These are phyloP conservation scores for Cephonodes hylas DNA, from an alignment of 2,888 invertebrate genomes.

Conservation along the genomic window DNA sequence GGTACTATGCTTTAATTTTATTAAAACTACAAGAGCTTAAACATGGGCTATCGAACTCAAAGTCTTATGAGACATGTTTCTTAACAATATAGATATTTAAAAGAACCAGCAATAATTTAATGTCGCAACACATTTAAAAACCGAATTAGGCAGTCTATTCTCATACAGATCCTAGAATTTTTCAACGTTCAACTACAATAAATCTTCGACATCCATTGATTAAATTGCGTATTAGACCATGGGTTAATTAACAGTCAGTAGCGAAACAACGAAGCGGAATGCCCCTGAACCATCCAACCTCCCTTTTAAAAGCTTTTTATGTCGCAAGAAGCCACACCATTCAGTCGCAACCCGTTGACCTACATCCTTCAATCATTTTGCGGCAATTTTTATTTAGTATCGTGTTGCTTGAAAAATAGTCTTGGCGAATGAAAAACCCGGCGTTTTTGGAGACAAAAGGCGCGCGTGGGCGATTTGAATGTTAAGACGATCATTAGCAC, in stretches of 20 bases:
- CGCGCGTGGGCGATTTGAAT: conserved; percentile 74
- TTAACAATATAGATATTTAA: too few species aligned
- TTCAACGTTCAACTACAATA: neutral
- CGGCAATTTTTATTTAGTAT: conserved; percentile 49
- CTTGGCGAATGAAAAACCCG: conserved; percentile 63
- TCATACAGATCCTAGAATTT: neutral
- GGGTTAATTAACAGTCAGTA: conserved; percentile 52
- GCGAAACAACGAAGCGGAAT: conserved; percentile 46
- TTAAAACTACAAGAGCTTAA: too few species aligned
- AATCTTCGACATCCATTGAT: neutral
- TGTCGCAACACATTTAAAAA: neutral
- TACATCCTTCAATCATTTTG: conserved; percentile 67
- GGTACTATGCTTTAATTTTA: too few species aligned
- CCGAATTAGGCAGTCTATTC: neutral
- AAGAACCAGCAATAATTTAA: neutral
- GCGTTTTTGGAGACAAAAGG: conserved; percentile 73
- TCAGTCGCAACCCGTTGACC: conserved; percentile 64
- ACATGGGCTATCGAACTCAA: too few species aligned
- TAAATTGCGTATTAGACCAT: conserved; percentile 5
- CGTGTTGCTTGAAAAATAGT: conserved; percentile 73
- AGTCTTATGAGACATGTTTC: too few species aligned
- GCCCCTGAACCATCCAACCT: conserved; percentile 56
- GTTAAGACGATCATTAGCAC: conserved; percentile 76
- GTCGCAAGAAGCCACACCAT: conserved; percentile 46
- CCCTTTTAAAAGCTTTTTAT: conserved; percentile 43